These are phyloP conservation scores for Pelecanoides urinatrix DNA, from an alignment of 2,113 vertebrate species.

Conservation along the genomic window DNA sequence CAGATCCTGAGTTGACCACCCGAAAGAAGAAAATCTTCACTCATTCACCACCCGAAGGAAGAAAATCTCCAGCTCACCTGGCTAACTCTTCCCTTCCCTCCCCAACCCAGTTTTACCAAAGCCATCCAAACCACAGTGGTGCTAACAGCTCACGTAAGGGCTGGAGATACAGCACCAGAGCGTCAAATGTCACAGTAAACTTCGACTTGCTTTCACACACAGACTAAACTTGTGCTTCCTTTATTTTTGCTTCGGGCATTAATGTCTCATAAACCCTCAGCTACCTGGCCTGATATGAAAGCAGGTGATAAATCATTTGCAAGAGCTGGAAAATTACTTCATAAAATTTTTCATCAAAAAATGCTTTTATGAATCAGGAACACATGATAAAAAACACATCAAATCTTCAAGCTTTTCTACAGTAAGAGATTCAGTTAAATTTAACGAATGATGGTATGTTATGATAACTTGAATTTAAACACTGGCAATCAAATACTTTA, in stretches of 20 bases:
- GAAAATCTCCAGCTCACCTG: background rate
- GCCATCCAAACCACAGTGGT: background rate
- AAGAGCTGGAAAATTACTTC: background rate
- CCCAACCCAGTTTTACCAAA: background rate
- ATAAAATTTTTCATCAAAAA: background rate
- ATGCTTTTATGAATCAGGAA: background rate
- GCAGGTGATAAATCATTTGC: background rate
- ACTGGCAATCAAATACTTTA: background rate
- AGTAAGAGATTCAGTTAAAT: background rate
- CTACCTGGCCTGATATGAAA: background rate
- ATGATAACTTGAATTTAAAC: background rate
- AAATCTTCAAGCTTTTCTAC: background rate
- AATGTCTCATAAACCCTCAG: background rate
- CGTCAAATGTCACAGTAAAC: background rate
- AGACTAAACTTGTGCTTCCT: background rate
- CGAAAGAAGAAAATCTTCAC: background rate
- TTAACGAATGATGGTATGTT: background rate
- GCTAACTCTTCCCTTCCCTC: background rate
- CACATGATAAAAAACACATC: background rate
- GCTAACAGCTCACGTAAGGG: background rate
- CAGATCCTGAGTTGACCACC: background rate
- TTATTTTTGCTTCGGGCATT: background rate
- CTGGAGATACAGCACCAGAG: background rate
- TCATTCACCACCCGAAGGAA: background rate
- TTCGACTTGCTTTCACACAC: accelerated